These are phyloP conservation scores for Gonatopus flavifemur DNA, from an alignment of 1,140 invertebrate genomes.

Conservation along the genomic window DNA sequence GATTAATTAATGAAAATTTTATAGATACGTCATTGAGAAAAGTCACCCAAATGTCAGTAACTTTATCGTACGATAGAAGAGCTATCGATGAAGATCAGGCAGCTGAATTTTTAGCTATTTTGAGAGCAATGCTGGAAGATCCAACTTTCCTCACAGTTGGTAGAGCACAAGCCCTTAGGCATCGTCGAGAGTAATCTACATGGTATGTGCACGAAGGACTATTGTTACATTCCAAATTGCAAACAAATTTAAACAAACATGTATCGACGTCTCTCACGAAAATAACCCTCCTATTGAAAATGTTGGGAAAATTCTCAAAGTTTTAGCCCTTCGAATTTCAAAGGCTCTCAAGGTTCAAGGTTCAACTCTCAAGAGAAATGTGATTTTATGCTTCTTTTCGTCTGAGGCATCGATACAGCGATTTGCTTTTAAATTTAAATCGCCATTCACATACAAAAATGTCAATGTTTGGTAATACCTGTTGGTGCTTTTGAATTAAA, in stretches of 20 bases:
- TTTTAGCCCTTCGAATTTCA: too few relatives aligned
- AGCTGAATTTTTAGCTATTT: constrained; percentile 65
- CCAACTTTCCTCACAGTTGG: constrained; percentile 45
- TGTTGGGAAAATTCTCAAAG: too few relatives aligned
- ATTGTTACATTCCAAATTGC: not conserved
- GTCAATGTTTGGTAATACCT: too few relatives aligned
- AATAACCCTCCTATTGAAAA: too few relatives aligned
- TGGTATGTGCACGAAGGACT: not conserved
- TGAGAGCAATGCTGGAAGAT: constrained; percentile 65
- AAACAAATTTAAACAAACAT: not conserved
- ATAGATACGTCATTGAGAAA: constrained; percentile 38
- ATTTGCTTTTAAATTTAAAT: too few relatives aligned
- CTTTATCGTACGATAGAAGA: constrained; percentile 70
- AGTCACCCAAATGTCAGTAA: constrained; percentile 59
- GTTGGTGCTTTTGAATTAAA: too few relatives aligned
- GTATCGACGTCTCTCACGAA: too few relatives aligned
- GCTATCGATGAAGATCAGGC: constrained; percentile 69
- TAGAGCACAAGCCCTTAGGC: constrained; percentile 37
- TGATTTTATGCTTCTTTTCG: too few relatives aligned
- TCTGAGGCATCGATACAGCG: too few relatives aligned
- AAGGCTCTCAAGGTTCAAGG: too few relatives aligned
- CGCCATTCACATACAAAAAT: too few relatives aligned
- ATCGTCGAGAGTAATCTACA: constrained; percentile 8
- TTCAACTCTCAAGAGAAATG: too few relatives aligned
- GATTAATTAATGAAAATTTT: constrained; percentile 10